phyloP scores from a whole-genome alignment of 30 jellyfish, hydroid and myxozoan species.

The Phacellophora camtschatica region DNA sequence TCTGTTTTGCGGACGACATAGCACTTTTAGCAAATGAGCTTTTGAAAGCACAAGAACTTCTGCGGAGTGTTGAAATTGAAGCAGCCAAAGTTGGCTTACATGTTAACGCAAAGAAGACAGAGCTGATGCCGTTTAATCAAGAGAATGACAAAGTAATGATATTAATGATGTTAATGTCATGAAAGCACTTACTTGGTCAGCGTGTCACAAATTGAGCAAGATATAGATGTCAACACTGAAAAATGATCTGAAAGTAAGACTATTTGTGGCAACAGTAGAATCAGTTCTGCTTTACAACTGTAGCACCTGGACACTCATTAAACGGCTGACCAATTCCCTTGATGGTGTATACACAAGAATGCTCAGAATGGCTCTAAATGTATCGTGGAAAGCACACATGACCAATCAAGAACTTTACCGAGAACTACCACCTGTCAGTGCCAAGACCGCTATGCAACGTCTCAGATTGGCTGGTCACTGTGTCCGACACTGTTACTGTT shows the following conservation, averaged over 20 bases:
- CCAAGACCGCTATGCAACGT: too few species aligned
- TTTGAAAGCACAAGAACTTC: background rate
- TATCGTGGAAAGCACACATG: conserved; percentile 8
- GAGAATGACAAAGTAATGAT: background rate
- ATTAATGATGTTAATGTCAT: background rate
- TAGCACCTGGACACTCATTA: conserved; percentile 2
- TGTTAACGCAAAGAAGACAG: too few species aligned
- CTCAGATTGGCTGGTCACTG: too few species aligned
- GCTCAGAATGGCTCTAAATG: conserved; percentile 7
- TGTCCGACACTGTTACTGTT: too few species aligned
- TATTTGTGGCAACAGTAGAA: conserved; percentile 5
- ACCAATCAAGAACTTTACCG: conserved; percentile 10
- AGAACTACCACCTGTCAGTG: conserved; percentile 29
- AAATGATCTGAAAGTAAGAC: background rate
- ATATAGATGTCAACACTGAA: background rate
- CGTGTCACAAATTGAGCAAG: background rate
- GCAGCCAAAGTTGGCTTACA: background rate
- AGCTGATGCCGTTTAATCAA: background rate
- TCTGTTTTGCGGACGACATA: background rate
- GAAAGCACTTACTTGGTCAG: background rate
- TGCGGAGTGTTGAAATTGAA: background rate
- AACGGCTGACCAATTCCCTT: background rate
- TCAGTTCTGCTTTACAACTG: conserved; percentile 16
- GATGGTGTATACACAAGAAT: conserved; percentile 12
- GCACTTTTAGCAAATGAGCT: background rate